A percentile compares a stretch with the other conserved stretches of the same genome.
Evolutionary conservation across 1,140 invertebrate species (phyloP).

Genomic region (Pseudomyrmex concolor): DNA sequence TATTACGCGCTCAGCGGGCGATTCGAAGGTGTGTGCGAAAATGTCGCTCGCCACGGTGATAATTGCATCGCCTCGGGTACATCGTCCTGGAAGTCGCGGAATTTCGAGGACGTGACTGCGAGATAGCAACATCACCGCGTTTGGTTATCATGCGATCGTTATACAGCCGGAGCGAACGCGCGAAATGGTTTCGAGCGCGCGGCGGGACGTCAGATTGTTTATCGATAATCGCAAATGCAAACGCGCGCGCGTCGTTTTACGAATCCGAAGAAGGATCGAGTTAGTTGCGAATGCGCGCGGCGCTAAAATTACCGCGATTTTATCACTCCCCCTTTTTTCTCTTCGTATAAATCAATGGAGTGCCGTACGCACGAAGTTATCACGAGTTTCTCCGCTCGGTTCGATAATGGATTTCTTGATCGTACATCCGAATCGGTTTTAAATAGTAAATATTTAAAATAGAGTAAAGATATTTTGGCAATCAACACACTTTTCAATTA

Average conservation of each 20-base stretch:
- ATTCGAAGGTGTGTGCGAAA: conserved; percentile 2
- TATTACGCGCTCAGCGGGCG: conserved; percentile 48
- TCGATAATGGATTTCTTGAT: background rate
- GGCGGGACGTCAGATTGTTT: conserved; percentile 46
- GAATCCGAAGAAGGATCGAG: conserved; percentile 8
- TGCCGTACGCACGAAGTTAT: background rate
- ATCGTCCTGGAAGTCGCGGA: conserved; percentile 11
- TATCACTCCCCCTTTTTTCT: background rate
- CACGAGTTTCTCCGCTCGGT: background rate
- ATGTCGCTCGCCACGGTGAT: conserved; percentile 16
- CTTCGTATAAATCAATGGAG: background rate
- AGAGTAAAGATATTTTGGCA: too few relatives aligned
- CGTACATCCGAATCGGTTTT: too few relatives aligned
- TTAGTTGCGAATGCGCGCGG: background rate
- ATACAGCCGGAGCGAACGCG: conserved; percentile 13
- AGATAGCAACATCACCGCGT: conserved; percentile 7
- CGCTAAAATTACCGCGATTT: conserved; percentile 22
- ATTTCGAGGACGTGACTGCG: conserved; percentile 22
- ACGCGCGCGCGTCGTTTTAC: background rate
- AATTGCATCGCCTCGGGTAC: conserved; percentile 30
- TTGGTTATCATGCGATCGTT: conserved; percentile 41
- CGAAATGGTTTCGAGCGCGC: conserved; percentile 27
- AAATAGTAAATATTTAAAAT: too few relatives aligned
- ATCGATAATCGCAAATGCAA: conserved; percentile 45
- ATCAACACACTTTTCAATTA: too few relatives aligned